Conservation (phyloP, 1,140 invertebrate genomes). For the Homarus americanus region DNA sequence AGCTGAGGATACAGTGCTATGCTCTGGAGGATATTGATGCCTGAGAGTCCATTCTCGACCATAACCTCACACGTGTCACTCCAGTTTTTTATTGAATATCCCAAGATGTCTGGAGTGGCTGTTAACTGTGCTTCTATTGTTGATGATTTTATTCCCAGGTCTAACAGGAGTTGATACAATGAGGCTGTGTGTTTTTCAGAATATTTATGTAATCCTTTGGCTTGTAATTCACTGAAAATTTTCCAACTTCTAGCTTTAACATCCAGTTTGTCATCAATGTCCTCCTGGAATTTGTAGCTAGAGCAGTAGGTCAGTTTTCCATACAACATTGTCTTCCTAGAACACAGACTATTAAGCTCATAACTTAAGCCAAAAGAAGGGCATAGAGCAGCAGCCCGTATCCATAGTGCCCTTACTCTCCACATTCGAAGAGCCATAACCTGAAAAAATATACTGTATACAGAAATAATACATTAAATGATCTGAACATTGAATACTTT, state of each 20-base stretch:
- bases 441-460: not conserved
- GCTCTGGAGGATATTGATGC: not conserved
- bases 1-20: not conserved
- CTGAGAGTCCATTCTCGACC: not conserved
- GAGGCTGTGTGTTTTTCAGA: not conserved
- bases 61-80: not conserved
- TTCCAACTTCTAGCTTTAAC: not conserved
- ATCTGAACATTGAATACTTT: too few species aligned
- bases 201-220: not conserved
- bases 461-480: too few species aligned
- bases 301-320: not conserved
- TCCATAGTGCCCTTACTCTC: not conserved
- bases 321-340: not conserved
- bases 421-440: not conserved
- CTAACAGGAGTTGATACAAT: not conserved
- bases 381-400: not conserved
- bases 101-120: not conserved
- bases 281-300: not conserved
- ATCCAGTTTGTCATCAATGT: not conserved
- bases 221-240: not conserved
- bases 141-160: not conserved
- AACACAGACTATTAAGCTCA: not conserved
- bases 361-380: not conserved
- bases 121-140: not conserved
- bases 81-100: not conserved